Conservation (phyloP, 2,113 vertebrate genomes). For the Crotalus tigris region DNA sequence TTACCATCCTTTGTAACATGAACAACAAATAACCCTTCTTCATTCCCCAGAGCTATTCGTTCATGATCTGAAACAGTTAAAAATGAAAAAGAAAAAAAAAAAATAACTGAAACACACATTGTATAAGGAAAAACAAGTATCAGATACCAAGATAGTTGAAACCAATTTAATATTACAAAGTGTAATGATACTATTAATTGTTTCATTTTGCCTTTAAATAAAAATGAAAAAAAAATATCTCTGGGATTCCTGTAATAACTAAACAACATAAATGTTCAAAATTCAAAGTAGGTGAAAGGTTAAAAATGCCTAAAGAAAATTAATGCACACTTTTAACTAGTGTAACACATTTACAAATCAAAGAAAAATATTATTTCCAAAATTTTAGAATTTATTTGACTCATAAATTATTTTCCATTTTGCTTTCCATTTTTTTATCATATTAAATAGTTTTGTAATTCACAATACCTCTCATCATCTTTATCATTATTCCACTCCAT, state of each 20-base stretch:
- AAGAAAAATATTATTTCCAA: neutral
- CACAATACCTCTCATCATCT: neutral
- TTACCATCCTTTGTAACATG: slow-evolving; percentile 99
- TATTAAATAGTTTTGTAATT: neutral
- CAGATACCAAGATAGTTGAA: neutral
- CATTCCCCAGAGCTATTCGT: slow-evolving; percentile 93
- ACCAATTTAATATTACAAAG: neutral
- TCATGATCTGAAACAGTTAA: slow-evolving; percentile 84
- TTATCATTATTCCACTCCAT: neutral
- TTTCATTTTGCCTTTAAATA: neutral
- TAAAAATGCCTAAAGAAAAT: neutral
- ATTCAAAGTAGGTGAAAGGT: neutral
- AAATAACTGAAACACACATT: neutral
- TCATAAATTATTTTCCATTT: neutral
- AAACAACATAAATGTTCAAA: neutral
- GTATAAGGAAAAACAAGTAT: neutral
- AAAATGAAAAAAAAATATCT: neutral
- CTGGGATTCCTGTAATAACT: neutral
- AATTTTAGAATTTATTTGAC: neutral
- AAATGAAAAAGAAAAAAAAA: neutral
- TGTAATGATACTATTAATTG: accelerated
- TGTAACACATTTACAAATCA: neutral
- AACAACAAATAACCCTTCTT: slow-evolving; percentile 94
- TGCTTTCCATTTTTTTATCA: neutral
- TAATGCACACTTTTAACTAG: neutral